phyloP scores from a whole-genome alignment of 2,888 invertebrate genomes.

The Ischnus inquisitorius region DNA sequence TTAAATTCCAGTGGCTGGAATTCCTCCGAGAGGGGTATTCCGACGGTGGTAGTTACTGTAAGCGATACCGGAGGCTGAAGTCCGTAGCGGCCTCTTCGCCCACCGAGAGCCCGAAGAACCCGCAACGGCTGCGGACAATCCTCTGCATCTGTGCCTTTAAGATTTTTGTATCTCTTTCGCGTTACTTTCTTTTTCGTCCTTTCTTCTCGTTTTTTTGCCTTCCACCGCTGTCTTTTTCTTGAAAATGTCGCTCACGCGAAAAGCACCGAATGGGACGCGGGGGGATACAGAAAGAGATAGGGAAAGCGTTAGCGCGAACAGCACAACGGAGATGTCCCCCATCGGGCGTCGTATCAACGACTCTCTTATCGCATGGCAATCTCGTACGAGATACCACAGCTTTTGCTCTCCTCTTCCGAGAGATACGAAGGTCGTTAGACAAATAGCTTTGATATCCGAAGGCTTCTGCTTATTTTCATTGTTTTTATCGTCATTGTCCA shows the following conservation, averaged over 20 bases:
- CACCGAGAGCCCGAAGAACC: conserved; percentile 27
- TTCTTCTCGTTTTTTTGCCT: conserved; percentile 6
- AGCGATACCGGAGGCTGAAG: conserved; percentile 45
- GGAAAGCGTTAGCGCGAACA: conserved; percentile 26
- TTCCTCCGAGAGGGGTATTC: conserved; percentile 19
- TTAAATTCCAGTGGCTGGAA: conserved; percentile 33
- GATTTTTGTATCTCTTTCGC: conserved; percentile 56
- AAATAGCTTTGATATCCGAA: conserved; percentile 61
- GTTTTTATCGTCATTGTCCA: neutral
- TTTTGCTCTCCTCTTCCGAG: conserved; percentile 35
- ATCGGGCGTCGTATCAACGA: conserved; percentile 58
- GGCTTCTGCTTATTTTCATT: conserved; percentile 20
- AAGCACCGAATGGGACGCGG: conserved; percentile 41
- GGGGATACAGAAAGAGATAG: conserved; percentile 45
- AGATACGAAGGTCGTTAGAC: conserved; percentile 58
- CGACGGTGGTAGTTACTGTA: conserved; percentile 49
- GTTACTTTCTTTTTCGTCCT: conserved; percentile 24
- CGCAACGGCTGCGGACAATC: conserved; percentile 68
- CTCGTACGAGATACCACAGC: conserved; percentile 58
- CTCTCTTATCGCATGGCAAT: conserved; percentile 69
- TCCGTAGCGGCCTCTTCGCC: conserved; percentile 35
- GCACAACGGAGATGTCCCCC: conserved; percentile 23
- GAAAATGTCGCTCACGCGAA: conserved; percentile 41
- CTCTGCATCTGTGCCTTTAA: conserved; percentile 66
- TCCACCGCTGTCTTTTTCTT: conserved; percentile 9